A percentile compares a stretch with the other conserved stretches of the same genome.
These are phyloP conservation scores for Drosophila anomalata DNA, from an alignment of 2,888 invertebrate genomes.

Conservation along the genomic window DNA sequence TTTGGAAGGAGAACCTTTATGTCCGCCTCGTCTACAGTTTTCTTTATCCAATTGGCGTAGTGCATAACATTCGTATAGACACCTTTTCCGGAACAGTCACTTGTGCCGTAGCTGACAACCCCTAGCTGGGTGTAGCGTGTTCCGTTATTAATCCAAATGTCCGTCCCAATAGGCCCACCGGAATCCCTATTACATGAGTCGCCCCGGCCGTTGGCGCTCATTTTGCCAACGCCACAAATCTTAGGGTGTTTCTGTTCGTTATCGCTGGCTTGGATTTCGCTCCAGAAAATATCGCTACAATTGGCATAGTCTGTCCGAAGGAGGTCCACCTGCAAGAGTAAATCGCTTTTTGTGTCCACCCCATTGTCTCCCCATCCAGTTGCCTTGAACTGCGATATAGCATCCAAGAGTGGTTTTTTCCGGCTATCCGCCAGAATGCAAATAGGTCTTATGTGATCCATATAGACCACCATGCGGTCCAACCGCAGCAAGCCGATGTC, in stretches of 20 bases:
- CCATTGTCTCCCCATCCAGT: neutral
- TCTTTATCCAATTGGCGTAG: conserved; percentile 7
- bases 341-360: neutral
- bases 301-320: neutral
- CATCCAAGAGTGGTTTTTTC: neutral
- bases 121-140: neutral
- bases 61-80: conserved; percentile 10
- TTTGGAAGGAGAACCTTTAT: neutral
- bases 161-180: conserved; percentile 2
- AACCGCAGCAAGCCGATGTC: conserved; percentile 8
- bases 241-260: neutral
- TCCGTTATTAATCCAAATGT: neutral
- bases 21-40: neutral
- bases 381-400: neutral
- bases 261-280: no score
- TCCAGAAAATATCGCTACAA: neutral
- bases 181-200: neutral
- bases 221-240: neutral
- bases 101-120: conserved; percentile 1
- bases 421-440: conserved; percentile 8
- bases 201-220: no score
- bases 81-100: neutral
- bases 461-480: neutral
- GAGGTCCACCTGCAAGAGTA: neutral
- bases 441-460: neutral